Evolutionary conservation across 2,888 invertebrate genomes (phyloP), one percentile per base, ranked within the genome.

Genomic region (Drosophila pseudotalamancana): DNA sequence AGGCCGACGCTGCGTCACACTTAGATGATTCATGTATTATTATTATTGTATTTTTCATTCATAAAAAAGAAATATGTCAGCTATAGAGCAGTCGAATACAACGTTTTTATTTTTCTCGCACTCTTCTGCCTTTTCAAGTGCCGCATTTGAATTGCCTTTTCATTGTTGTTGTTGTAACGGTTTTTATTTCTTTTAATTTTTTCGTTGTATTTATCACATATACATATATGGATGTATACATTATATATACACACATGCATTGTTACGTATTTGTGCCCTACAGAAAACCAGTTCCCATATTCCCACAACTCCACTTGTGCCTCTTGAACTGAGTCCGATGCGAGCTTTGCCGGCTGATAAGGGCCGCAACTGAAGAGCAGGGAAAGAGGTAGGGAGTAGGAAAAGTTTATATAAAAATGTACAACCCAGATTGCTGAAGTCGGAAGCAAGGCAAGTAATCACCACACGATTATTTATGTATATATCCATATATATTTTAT

Each of bases 201-300:
- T 25, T 53, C n/a, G n/a, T 39, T 55, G 34, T 43, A 31, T 56
- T 68, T 72, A 75, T 75, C 51, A 71, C 29, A 51, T 35, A 54
- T 43, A 14, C 39, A 40, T 40, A 12, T 29, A 14, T 46, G 37
- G 34, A 18, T 23, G 4, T 23, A 9, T 23, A 23, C 16, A 59
- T 61, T 64, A 56, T 65, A 64, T 54, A 45, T 56, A 49, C 48
- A 56, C 61, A 64, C 50, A 45, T 56, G 51, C 48, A 59, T 43
- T 70, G 72, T 84, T 84, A 84, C 85, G 85, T 75, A 84, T 77
- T 45, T 65, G 50, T 80, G 85, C 85, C 79, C 85, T 81, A 74
- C 65, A 84, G 82, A 69, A 69, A 79, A 79, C 82, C 82, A 74
- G 79, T 79, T 79, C 68, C 46, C 21, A 69, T 72, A 69, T 72